Conservation (phyloP, 53 echinoderm and acorn worm genomes). For the Arbacia lixula region DNA sequence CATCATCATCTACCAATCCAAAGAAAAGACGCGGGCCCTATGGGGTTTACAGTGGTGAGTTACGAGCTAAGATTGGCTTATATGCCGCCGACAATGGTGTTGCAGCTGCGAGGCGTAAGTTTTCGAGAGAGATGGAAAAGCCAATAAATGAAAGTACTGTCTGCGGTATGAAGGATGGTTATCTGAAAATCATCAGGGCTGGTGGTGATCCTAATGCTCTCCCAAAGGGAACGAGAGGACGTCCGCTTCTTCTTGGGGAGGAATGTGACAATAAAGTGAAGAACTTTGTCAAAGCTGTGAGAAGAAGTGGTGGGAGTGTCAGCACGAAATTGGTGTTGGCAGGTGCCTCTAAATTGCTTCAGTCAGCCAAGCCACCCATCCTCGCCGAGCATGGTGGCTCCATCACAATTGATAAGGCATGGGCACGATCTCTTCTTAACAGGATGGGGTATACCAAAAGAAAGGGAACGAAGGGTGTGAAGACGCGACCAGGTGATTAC, state of each 20-base stretch:
- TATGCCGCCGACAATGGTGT: constrained; percentile 50
- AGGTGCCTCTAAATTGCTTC: constrained; percentile 18
- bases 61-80: constrained; percentile 40
- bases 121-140: constrained; percentile 6
- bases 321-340: constrained; percentile 26
- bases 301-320: constrained; percentile 26
- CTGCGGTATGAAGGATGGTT: constrained; percentile 54
- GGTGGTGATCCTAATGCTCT: background rate
- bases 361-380: constrained; percentile 46
- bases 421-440: constrained; percentile 47
- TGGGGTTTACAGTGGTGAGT: constrained; percentile 7
- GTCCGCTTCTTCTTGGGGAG: constrained; percentile 38
- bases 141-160: constrained; percentile 50
- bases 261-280: constrained; percentile 36
- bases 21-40: constrained; percentile 22
- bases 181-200: constrained; percentile 9
- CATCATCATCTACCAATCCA: background rate
- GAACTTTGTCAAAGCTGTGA: constrained; percentile 16
- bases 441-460: constrained; percentile 54
- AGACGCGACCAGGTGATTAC: constrained; percentile 44
- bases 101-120: constrained; percentile 26
- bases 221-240: constrained; percentile 17
- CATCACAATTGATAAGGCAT: constrained; percentile 25
- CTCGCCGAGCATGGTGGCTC: constrained; percentile 42
- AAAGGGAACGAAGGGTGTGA: constrained; percentile 60